Base-by-base conservation (phyloP, 2,113 vertebrate species). In the Pseudonaja textilis region DNA sequence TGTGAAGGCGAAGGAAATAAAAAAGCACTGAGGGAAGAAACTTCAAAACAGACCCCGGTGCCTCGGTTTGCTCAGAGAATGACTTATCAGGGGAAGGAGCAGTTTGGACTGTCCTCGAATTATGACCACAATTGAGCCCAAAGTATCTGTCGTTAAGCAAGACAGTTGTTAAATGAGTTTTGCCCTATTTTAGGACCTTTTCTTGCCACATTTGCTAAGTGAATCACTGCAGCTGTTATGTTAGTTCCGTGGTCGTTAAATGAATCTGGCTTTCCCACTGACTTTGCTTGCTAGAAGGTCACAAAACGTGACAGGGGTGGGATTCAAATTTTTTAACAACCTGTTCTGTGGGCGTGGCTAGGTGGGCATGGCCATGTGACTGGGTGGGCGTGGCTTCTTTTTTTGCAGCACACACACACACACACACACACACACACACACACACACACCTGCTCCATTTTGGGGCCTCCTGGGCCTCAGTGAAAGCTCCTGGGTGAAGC, bases 1-100 rank as follows among this genome's bases (percentile, higher is more conserved):
- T 61, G 52, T 74, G 90, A 94, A 93, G 29, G 74, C 12, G 22
- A 90, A 91, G 6, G 87, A 42, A 57, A 89, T 29, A 10, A 87
- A 2, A 14, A 69, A 3, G 1, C 3, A 26, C 81, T 57, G 50
- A 39, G 7, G 2, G 23, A 3, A 18, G 57, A 91, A 59, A 25
- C 8, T 0, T 23, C 29, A 88, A 39, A 7, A 5, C 42, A 14
- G 1, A 74, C 2, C 9, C 34, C 3, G 29, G 16, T 11, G 11
- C 42, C 25, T 86, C 57, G 47, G 1, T 26, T n/a, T 56, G 6
- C 56, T 85, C 20, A 88, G 81, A 9, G 25, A 39, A 42, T 9
- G 18, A 4, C 2, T 42, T 22, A 3, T 3, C 18, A 22, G 34
- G 6, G 69, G 8, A 20, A 74, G 14, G 2, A 81, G 16, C 20